Evolutionary conservation across 2,888 invertebrate species (phyloP), one percentile per base, ranked within the genome.

Genomic region (Prenolepis imparis): DNA sequence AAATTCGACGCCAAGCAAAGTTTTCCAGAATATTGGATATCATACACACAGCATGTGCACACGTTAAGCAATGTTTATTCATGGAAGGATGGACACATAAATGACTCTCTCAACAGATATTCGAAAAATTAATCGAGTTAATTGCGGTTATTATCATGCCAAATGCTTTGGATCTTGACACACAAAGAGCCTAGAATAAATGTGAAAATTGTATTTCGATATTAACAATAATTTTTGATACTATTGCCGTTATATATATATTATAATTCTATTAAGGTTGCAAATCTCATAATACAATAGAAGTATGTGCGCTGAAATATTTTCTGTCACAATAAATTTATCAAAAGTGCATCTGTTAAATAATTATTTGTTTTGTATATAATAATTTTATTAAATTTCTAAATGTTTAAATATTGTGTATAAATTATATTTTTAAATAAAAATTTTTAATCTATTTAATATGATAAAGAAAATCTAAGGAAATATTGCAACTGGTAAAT

Each of bases 21-120:
- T 75, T 83, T 52, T 44, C 12, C 52, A 57, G 61, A 24, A 55
- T 83, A 83, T 74, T 48, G 52, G 67, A 21, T 44, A 18, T 44
- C 44, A 44, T 44, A 73, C 36, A 36, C 5, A 36, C 36, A 36
- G 36, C 36, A 83, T 83, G 74, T 36, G 59, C 61, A 44, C 39
- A 36, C n/a, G n/a, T 64, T 21, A 32, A 32, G 12, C 57, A 21
- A 55, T 28, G 28, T 52, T n/a, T 21, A 57, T 70, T 59, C 72
- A 68, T 21, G 18, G 32, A 18, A 18, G 12, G 1, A 44, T 41
- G 5, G 41, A 44, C 28, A 68, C 9, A 57, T 66, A 77, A 77
- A 77, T 39, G 28, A 52, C 28, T 77, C 55, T 64, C 12, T 39
- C 39, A 18, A 55, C 41, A 77, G n/a, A 67, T 32, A 28, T 68